Conservation (phyloP, 2,113 vertebrate species). For the Hypanus sabinus region DNA sequence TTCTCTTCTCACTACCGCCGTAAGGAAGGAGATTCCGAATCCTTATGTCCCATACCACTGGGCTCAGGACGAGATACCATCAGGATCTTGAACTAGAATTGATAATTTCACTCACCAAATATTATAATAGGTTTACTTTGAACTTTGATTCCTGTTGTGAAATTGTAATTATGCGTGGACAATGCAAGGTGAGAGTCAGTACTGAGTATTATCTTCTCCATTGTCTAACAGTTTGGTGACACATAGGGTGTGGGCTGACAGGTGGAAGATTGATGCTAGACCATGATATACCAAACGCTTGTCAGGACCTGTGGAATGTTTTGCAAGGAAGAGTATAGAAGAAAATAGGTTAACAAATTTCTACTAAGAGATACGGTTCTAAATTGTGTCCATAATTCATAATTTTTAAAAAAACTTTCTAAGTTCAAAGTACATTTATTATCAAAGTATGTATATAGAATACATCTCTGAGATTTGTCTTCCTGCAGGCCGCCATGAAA, state of each 20-base stretch:
- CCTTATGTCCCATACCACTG: too few relatives aligned
- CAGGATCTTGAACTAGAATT: too few relatives aligned
- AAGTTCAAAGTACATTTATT: background rate
- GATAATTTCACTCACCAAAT: too few relatives aligned
- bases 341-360: background rate
- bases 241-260: background rate
- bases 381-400: background rate
- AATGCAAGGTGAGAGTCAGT: background rate
- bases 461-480: too few relatives aligned
- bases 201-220: background rate
- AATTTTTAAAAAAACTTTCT: background rate
- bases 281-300: background rate
- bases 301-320: background rate
- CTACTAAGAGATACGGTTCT: background rate
- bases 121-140: too few relatives aligned
- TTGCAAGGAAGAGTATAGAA: background rate
- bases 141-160: background rate
- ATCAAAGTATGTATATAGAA: too few relatives aligned
- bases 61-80: too few relatives aligned
- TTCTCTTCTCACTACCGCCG: too few relatives aligned
- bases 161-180: background rate
- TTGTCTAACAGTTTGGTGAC: background rate
- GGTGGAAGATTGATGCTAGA: background rate
- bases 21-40: too few relatives aligned
- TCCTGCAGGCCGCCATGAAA: too few relatives aligned